phyloP scores from a whole-genome alignment of 2,797 vertebrate genomes.

The Parambassis ranga region DNA sequence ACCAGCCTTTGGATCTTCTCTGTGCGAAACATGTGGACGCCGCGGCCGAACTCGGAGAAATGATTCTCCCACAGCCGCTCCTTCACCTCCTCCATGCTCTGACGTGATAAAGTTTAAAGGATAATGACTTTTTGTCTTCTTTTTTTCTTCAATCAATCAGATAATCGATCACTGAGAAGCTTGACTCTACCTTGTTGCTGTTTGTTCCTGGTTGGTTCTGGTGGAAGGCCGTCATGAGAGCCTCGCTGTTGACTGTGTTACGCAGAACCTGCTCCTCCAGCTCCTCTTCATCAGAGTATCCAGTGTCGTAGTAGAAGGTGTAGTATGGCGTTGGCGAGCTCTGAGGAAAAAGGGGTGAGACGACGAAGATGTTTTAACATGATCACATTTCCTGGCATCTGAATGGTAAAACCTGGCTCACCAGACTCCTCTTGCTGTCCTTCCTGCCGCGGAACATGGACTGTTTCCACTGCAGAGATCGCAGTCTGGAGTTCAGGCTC shows the following conservation, averaged over 20 bases:
- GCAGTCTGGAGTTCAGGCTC: slow-evolving; percentile 78
- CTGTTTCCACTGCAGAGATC: slow-evolving; percentile 78
- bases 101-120: background rate
- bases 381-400: too few relatives aligned
- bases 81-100: slow-evolving; percentile 86
- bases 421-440: slow-evolving; percentile 58
- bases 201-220: slow-evolving; percentile 68
- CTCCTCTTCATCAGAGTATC: slow-evolving; percentile 67
- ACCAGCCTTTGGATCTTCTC: slow-evolving; percentile 91
- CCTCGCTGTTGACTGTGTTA: slow-evolving; percentile 81
- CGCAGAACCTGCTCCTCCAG: slow-evolving; percentile 75
- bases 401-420: slow-evolving; percentile 32
- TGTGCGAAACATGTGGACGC: slow-evolving; percentile 95
- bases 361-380: background rate
- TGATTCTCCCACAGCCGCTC: slow-evolving; percentile 91
- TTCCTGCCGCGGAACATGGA: slow-evolving; percentile 66
- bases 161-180: background rate
- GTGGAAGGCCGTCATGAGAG: slow-evolving; percentile 84
- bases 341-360: slow-evolving; percentile 48
- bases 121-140: background rate
- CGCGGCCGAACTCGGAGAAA: slow-evolving; percentile 89
- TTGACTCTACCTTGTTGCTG: slow-evolving; percentile 55
- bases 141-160: background rate
- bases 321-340: slow-evolving; percentile 74
- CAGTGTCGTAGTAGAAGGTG: slow-evolving; percentile 80